Conservation (phyloP, 2,888 invertebrate species). For the Drosophila melanocephala region DNA sequence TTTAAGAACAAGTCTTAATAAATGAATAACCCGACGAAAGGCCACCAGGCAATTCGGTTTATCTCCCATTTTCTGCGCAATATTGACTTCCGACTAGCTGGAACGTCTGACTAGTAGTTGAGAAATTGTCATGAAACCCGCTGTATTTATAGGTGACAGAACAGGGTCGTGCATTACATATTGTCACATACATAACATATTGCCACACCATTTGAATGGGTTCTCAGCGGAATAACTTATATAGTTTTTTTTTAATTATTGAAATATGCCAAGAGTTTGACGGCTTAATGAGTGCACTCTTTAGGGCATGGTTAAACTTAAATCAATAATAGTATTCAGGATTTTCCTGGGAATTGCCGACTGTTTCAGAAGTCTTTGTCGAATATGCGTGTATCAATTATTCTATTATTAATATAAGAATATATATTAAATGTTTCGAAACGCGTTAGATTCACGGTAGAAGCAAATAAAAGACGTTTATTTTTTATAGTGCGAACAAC, state of each 20-base stretch:
- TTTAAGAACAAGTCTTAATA: not conserved
- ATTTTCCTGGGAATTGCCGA: conserved; percentile 15
- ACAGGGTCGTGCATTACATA: not conserved
- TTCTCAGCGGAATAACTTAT: not conserved
- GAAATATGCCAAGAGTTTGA: not conserved
- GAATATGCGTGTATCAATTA: not conserved
- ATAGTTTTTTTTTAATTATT: not conserved
- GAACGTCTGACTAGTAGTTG: not conserved
- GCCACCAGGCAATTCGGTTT: not conserved
- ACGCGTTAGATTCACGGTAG: not conserved
- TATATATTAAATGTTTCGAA: not conserved
- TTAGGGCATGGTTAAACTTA: not conserved
- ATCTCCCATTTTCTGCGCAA: not conserved
- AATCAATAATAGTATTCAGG: not conserved
- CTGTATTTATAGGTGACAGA: conserved; percentile 19
- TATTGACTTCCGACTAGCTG: not conserved
- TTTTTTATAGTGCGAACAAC: not conserved
- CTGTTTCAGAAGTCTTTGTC: not conserved
- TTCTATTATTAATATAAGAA: not conserved
- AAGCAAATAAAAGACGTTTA: not conserved
- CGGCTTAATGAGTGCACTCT: not conserved
- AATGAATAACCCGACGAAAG: conserved; percentile 17
- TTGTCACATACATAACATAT: not conserved
- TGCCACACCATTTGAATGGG: not conserved
- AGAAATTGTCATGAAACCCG: not conserved